Base-by-base conservation (phyloP, 2,888 invertebrate genomes). In the Merodon equestris region DNA sequence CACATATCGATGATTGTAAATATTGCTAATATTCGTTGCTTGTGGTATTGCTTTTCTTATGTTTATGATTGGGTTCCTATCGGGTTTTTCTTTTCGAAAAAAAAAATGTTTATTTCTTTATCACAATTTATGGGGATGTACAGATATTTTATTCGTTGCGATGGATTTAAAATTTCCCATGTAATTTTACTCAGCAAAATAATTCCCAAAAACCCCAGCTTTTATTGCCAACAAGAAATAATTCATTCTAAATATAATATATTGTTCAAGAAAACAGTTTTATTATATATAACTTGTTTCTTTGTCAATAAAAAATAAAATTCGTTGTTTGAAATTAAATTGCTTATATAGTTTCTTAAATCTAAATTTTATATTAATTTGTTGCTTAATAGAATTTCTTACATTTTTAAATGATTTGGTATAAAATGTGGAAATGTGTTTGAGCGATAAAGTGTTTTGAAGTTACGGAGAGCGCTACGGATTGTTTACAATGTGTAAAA, bases 101-200 rank as follows among this genome's bases (percentile, higher is more conserved):
- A 27, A 17, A 56, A 50, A 34, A 27, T 17, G 18, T 27, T 0
- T 12, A 27, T 51, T 15, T 17, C 1, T n/a, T 38, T 61, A 77
- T 77, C 72, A 77, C 77, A 77, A 51, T 67, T 12, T 38, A 13
- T 38, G 57, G 76, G 76, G 61, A 38, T 53, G 15, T 40, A 27
- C n/a, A 38, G 7, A 48, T 27, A 51, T 36, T 40, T 45, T 38
- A 34, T 34, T 14, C 42, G 1, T 27, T 27, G 2, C 27, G 27
- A 27, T 2, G 27, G 7, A 7, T 9, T 44, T 13, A 15, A 15
- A n/a, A 14, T 27, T 67, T 83, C 70, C 82, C 82, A 84, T 81
- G 67, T 84, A 83, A 84, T 83, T 82, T 66, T 79, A 84, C 83
- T 84, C 84, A 84, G 75, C 83, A 82, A 67, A 85, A 84, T 84